These are phyloP conservation scores for Myiopsitta monachus DNA, from an alignment of 2,113 vertebrate genomes.

Conservation along the genomic window DNA sequence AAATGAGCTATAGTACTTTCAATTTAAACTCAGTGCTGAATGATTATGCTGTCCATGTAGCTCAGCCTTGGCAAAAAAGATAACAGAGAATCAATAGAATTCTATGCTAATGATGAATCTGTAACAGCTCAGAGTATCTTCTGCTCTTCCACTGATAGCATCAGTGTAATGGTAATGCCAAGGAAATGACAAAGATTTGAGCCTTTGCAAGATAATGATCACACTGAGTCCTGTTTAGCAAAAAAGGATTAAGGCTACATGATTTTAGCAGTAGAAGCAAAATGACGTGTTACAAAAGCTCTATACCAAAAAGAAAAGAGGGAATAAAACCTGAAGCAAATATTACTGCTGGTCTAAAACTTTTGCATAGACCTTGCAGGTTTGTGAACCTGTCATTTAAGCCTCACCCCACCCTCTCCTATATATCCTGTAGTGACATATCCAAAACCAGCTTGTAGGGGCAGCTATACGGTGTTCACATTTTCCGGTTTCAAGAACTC, in stretches of 20 bases:
- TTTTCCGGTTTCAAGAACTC: background rate
- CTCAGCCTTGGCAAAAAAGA: background rate
- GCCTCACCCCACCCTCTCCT: accelerated
- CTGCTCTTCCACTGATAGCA: background rate
- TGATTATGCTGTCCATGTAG: background rate
- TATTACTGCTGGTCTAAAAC: background rate
- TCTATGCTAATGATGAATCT: background rate
- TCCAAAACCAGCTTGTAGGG: background rate
- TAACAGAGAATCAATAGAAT: background rate
- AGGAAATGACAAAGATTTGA: slow-evolving; percentile 23
- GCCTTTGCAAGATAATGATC: slow-evolving; percentile 2
- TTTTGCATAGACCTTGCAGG: background rate
- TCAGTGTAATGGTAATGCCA: background rate
- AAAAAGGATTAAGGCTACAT: background rate
- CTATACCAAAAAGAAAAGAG: background rate
- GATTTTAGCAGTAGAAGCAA: background rate
- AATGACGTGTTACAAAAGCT: background rate
- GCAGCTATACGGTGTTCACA: background rate
- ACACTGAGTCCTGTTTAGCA: background rate
- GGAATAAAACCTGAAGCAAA: background rate
- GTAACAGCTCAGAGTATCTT: background rate
- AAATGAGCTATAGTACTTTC: background rate
- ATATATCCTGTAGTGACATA: background rate
- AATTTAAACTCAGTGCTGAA: background rate
- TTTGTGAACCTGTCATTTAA: background rate